phyloP scores from a whole-genome alignment of 1,140 invertebrate genomes.

The Streblospio benedicti region DNA sequence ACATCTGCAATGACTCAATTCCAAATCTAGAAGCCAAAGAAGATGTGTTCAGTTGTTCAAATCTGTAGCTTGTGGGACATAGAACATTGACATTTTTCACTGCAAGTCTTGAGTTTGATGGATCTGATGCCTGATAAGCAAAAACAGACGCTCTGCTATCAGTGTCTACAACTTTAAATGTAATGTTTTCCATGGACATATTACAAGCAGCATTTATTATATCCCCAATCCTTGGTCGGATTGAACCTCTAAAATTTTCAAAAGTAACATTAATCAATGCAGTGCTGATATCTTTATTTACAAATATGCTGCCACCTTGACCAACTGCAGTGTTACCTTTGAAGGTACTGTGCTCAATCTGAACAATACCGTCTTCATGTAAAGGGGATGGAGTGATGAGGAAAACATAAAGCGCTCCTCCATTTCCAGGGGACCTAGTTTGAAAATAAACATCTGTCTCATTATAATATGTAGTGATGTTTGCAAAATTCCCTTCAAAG shows the following conservation, averaged over 20 bases:
- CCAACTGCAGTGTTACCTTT: background rate
- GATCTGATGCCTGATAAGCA: conserved; percentile 2
- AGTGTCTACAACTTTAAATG: background rate
- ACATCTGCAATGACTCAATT: background rate
- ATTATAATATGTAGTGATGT: background rate
- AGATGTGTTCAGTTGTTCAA: conserved; percentile 1
- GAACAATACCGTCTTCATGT: background rate
- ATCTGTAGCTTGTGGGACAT: background rate
- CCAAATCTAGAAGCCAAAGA: background rate
- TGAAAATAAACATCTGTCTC: conserved; percentile 5
- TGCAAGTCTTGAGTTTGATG: background rate
- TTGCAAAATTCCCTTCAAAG: background rate
- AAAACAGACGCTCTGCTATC: background rate
- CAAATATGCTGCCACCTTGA: background rate
- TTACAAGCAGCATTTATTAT: background rate
- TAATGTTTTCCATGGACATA: background rate
- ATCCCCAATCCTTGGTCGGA: background rate
- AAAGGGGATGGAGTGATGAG: background rate
- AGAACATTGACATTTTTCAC: background rate
- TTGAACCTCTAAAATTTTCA: background rate
- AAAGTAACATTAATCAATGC: background rate
- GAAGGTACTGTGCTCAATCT: background rate
- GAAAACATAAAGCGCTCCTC: background rate
- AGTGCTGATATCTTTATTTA: background rate
- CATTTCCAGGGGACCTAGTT: background rate